Percentiles rank a stretch among this genome's conserved stretches.
These are phyloP conservation scores for Phenganax marumi DNA, from an alignment of 92 coral and sea anemone species.

Conservation along the genomic window DNA sequence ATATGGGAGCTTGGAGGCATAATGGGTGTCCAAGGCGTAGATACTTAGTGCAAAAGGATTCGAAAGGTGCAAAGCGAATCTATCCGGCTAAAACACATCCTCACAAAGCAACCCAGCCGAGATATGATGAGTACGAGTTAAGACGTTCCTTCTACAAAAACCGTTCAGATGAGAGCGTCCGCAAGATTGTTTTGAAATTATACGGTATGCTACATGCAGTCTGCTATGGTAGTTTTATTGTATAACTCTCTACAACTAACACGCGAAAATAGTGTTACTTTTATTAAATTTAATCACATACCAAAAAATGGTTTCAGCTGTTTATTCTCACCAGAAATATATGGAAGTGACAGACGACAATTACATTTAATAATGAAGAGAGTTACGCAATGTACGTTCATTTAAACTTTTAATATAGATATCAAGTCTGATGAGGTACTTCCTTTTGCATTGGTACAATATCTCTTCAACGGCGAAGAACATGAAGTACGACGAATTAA, in stretches of 20 bases:
- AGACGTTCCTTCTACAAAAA: slow-evolving; percentile 27
- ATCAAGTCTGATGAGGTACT: slow-evolving; percentile 19
- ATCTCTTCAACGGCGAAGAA: not conserved
- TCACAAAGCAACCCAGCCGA: not conserved
- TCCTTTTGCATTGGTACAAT: slow-evolving; percentile 31
- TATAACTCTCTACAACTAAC: too few relatives aligned
- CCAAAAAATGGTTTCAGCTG: too few relatives aligned
- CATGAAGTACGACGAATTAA: not conserved
- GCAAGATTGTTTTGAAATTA: slow-evolving; percentile 24
- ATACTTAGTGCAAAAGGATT: not conserved
- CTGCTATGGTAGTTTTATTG: too few relatives aligned
- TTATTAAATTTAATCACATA: too few relatives aligned
- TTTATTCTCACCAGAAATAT: not conserved
- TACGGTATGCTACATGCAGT: not conserved
- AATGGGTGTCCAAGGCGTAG: slow-evolving; percentile 44
- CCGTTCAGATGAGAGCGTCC: slow-evolving; percentile 17
- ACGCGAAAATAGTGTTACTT: not conserved
- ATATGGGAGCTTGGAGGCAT: slow-evolving; percentile 59
- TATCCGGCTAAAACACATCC: not conserved
- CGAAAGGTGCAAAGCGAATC: not conserved
- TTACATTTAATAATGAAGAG: too few relatives aligned
- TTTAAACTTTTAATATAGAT: not conserved
- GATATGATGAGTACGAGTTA: slow-evolving; percentile 6
- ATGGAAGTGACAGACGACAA: too few relatives aligned
- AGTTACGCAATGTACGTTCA: not conserved